Conservation (phyloP, 2,113 vertebrate genomes). For the Ailurus styani region DNA sequence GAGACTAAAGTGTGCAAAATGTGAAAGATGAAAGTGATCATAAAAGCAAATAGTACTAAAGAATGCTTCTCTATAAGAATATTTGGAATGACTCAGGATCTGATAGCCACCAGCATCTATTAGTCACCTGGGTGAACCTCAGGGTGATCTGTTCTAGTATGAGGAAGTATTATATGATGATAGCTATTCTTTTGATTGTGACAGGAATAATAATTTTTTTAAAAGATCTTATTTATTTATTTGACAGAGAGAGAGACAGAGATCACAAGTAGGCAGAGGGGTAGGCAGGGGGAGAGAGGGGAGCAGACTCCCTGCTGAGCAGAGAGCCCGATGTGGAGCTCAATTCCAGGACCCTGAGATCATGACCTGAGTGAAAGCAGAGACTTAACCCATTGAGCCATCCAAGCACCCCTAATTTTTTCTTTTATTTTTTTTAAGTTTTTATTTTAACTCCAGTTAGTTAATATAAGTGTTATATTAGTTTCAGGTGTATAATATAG, state of each 20-base stretch:
- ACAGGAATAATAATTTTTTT: background rate
- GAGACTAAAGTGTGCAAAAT: constrained; percentile 6
- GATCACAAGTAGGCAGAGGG: too few relatives aligned
- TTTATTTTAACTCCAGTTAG: background rate
- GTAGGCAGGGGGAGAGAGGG: too few relatives aligned
- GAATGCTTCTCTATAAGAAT: background rate
- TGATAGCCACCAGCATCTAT: background rate
- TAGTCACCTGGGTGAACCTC: background rate
- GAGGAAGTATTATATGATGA: background rate
- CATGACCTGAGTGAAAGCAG: too few relatives aligned
- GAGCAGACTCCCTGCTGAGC: too few relatives aligned
- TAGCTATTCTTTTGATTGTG: background rate
- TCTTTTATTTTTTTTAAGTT: background rate
- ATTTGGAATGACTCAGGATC: constrained; percentile 34
- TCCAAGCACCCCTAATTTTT: too few relatives aligned
- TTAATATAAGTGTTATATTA: background rate
- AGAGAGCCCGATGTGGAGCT: too few relatives aligned
- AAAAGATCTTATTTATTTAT: too few relatives aligned
- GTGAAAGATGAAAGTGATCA: constrained; percentile 7
- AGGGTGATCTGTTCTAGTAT: background rate
- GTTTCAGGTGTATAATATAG: background rate
- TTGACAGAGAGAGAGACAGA: too few relatives aligned
- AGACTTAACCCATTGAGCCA: too few relatives aligned
- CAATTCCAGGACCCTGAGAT: too few relatives aligned
- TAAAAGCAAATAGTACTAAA: constrained; percentile 57